Percentiles rank a stretch among this genome's conserved stretches.
Evolutionary conservation across 2,113 vertebrate genomes (phyloP).

Genomic region (Paramisgurnus dabryanus): DNA sequence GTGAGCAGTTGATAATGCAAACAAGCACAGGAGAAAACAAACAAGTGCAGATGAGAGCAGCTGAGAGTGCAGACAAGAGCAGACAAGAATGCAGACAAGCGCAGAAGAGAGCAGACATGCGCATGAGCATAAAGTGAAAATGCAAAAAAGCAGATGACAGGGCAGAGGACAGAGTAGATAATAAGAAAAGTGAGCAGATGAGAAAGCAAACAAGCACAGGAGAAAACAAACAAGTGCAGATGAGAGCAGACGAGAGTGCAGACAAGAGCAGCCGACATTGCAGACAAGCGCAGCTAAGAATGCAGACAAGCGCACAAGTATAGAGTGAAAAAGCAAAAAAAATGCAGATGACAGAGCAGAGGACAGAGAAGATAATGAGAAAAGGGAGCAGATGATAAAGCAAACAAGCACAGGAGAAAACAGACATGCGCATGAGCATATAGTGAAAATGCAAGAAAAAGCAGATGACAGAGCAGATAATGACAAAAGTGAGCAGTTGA

Average conservation of each 20-base stretch:
- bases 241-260: neutral
- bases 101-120: constrained; percentile 4
- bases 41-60: neutral
- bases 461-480: neutral
- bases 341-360: neutral
- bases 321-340: neutral
- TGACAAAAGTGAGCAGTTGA: neutral
- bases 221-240: neutral
- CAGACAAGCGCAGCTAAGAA: neutral
- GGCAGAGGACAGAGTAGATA: neutral
- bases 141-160: constrained; percentile 42
- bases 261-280: neutral
- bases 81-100: neutral
- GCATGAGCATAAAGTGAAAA: constrained; percentile 10
- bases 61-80: neutral
- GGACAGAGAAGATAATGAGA: neutral
- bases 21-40: too few relatives aligned
- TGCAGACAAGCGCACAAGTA: neutral
- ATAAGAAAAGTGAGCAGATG: too few relatives aligned
- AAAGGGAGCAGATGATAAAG: neutral
- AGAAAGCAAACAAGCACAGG: too few relatives aligned
- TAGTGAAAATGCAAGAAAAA: too few relatives aligned
- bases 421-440: neutral
- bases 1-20: neutral
- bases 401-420: too few relatives aligned